Base-by-base conservation (phyloP, 2,113 vertebrate species). In the Rhadina sibilatrix region DNA sequence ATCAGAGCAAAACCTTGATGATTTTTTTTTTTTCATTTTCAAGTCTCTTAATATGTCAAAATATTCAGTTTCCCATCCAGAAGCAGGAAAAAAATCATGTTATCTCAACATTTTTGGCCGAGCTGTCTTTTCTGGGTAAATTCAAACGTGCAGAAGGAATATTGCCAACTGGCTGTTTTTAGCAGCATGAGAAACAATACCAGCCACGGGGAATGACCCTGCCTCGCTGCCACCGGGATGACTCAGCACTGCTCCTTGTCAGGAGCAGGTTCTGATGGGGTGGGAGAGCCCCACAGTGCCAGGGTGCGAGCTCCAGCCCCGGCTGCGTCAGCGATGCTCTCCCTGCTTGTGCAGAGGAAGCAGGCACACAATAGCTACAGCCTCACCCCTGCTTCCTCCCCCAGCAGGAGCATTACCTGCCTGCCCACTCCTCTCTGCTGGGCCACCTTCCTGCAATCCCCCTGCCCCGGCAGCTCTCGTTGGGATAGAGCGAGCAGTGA, bases 351-450 rank as follows among this genome's bases (percentile, higher is more conserved):
- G 52, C 9, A 70, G 72, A 93, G 95, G 94, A 96, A 96, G 90
- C 66, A 9, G 82, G 35, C 27, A 86, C 85, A 94, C 94, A 95
- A 96, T 92, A 63, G 94, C 76, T 81, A 6, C 89, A 15, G 89
- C 82, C 91, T 94, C 93, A 85, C 27, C 94, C 68, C 87, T 38
- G 75, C 87, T 95, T 95, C 93, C 93, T 91, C 82, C 83, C 11
- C 18, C 92, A 66, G 76, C 80, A 54, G 85, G 86, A 75, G 47
- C n/a, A 76, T 94, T 86, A 93, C 94, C 95, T 97, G 87, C 87
- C 49, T 24, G 56, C 65, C 87, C 13, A 2, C 60, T 70, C 44
- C 50, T 57, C 72, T 83, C 89, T 70, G 52, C 81, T 46, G 54
- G 23, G 20, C 71, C 54, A 56, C 90, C 75, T 77, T 74, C 75